Evolutionary conservation across 1,140 invertebrate genomes (phyloP).

Genomic region (Mamestra configurata): DNA sequence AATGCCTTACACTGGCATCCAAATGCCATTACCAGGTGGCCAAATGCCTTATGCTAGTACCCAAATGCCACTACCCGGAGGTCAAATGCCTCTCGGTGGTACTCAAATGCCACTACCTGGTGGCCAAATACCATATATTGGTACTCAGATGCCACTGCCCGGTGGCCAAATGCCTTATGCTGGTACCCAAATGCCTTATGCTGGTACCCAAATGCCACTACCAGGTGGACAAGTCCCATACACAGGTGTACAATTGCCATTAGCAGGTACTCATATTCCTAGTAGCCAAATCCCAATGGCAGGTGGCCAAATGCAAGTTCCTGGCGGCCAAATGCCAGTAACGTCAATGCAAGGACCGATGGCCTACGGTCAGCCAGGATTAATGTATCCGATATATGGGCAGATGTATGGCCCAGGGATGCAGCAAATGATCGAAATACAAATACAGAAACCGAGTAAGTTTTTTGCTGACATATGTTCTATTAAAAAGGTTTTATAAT

Average conservation of each 20-base stretch:
- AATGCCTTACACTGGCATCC: neutral
- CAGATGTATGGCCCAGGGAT: conserved; percentile 27
- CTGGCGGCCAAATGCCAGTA: conserved; percentile 1
- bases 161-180: neutral
- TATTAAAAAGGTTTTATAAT: neutral
- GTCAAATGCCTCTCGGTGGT: neutral
- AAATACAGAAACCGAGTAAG: conserved; percentile 54
- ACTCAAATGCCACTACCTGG: neutral
- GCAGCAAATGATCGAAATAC: conserved; percentile 40
- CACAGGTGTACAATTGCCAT: neutral
- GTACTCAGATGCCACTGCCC: neutral
- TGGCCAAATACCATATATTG: neutral
- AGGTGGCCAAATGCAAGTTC: conserved; percentile 2
- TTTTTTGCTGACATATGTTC: neutral
- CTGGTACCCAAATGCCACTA: neutral
- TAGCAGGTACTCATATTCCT: neutral
- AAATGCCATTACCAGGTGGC: neutral
- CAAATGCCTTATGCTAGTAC: neutral
- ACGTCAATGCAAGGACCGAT: neutral
- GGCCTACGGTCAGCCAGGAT: neutral
- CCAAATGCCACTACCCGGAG: neutral
- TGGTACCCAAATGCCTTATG: neutral
- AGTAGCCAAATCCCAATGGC: neutral
- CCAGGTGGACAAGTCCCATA: neutral
- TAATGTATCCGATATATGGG: conserved; percentile 28